Conservation (phyloP, 2,113 vertebrate genomes). For the Melanostigma gelatinosum region DNA sequence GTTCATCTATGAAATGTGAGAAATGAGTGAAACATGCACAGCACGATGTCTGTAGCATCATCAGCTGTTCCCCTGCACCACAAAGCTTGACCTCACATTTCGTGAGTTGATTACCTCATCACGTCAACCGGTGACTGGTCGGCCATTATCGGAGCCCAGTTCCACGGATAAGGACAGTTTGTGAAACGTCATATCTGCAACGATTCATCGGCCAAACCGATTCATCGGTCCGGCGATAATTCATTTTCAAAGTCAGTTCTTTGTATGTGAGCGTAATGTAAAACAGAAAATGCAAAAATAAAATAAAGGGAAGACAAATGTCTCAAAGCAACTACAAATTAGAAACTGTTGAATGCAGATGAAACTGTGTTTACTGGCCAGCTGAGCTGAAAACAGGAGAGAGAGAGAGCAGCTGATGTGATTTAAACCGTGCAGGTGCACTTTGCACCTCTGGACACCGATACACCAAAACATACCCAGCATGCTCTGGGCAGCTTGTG, state of each 20-base stretch:
- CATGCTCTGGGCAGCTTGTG: conserved; percentile 17
- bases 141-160: no score
- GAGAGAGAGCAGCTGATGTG: conserved; percentile 5
- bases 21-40: background rate
- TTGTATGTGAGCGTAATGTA: background rate
- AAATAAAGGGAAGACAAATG: background rate
- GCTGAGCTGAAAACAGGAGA: background rate
- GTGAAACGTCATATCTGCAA: no score
- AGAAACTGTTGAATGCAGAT: background rate
- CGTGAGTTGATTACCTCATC: no score
- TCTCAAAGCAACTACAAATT: background rate
- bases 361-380: background rate
- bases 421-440: conserved; percentile 31
- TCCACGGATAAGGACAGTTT: no score
- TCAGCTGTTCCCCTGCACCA: no score
- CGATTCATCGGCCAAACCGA: no score
- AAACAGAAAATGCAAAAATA: background rate
- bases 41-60: background rate
- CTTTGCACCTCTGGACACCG: conserved; percentile 29
- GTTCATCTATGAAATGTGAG: background rate
- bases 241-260: background rate
- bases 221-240: no score
- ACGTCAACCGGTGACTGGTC: no score
- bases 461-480: conserved; percentile 6
- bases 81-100: no score